Percentiles rank a stretch among this genome's conserved stretches.
These are phyloP conservation scores for Adelosebastes latens DNA, from an alignment of 2,797 vertebrate species.

Conservation along the genomic window DNA sequence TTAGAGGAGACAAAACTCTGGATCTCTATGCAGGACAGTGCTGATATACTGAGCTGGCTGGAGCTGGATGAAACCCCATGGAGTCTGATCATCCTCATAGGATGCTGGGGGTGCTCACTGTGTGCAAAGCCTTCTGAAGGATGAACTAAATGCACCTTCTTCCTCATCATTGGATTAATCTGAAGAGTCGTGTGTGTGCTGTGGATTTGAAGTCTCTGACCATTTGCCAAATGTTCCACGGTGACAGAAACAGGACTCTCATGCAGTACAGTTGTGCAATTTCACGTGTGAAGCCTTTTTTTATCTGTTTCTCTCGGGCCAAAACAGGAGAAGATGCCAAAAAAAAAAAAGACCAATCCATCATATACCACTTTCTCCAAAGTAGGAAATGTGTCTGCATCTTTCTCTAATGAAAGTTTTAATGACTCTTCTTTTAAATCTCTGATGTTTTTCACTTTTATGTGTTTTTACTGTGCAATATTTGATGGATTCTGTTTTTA, in stretches of 20 bases:
- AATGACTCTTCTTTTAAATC: slow-evolving; percentile 26
- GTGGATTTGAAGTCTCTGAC: slow-evolving; percentile 27
- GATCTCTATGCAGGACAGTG: slow-evolving; percentile 35
- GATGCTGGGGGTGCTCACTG: slow-evolving; percentile 21
- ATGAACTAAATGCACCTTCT: slow-evolving; percentile 13
- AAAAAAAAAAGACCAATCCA: not conserved
- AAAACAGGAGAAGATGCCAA: slow-evolving; percentile 28
- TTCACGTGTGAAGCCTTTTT: slow-evolving; percentile 22
- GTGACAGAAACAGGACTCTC: slow-evolving; percentile 16
- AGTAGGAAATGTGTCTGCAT: slow-evolving; percentile 6
- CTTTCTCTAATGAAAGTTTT: slow-evolving; percentile 43
- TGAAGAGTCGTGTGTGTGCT: slow-evolving; percentile 2
- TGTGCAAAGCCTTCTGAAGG: slow-evolving; percentile 38
- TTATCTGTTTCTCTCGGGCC: slow-evolving; percentile 22
- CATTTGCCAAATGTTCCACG: slow-evolving; percentile 65
- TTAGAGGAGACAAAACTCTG: slow-evolving; percentile 29
- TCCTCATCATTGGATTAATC: slow-evolving; percentile 28
- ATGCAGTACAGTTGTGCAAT: not conserved
- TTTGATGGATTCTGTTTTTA: slow-evolving; percentile 62
- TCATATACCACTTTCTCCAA: slow-evolving; percentile 27
- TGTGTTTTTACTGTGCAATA: slow-evolving; percentile 76
- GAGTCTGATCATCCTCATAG: slow-evolving; percentile 32
- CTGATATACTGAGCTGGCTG: slow-evolving; percentile 10
- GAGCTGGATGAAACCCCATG: slow-evolving; percentile 17
- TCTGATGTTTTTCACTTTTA: slow-evolving; percentile 42